A percentile compares a stretch with the other conserved stretches of the same genome.
Evolutionary conservation across 2,797 vertebrate genomes (phyloP).

Genomic region (Mastacembelus armatus): DNA sequence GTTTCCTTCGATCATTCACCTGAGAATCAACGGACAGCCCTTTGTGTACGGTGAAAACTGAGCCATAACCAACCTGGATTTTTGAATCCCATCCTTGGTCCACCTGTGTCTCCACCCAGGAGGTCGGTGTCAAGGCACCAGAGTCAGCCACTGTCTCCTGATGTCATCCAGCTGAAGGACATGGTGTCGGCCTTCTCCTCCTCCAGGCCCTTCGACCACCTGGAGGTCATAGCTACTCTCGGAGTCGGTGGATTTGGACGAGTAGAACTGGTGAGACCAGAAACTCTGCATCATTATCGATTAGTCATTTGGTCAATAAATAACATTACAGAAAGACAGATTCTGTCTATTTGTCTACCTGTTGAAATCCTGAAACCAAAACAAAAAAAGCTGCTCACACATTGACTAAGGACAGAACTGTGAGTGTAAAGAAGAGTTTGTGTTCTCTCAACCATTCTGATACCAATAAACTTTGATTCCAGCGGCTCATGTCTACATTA

Average conservation of each 20-base stretch:
- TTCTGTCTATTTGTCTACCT: too few relatives aligned
- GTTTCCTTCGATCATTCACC: too few relatives aligned
- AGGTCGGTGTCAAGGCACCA: constrained; percentile 83
- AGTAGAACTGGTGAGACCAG: constrained; percentile 91
- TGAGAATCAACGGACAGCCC: too few relatives aligned
- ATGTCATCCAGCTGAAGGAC: constrained; percentile 90
- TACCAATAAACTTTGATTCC: too few relatives aligned
- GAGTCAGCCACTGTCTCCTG: constrained; percentile 86
- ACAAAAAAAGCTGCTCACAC: too few relatives aligned
- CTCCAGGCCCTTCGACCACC: constrained; percentile 88
- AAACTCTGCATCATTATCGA: rapidly evolving
- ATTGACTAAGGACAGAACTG: too few relatives aligned
- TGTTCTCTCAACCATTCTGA: too few relatives aligned
- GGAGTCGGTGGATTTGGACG: constrained; percentile 95
- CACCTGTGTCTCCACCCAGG: constrained; percentile 68
- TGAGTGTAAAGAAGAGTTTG: too few relatives aligned
- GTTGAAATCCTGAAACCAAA: too few relatives aligned
- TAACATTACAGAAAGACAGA: too few relatives aligned
- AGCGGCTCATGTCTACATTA: too few relatives aligned
- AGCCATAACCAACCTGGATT: not conserved
- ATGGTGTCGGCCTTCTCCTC: constrained; percentile 85
- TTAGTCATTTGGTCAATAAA: too few relatives aligned
- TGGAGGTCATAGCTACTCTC: constrained; percentile 91
- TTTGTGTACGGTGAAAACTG: not conserved
- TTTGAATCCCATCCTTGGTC: not conserved